A percentile compares a stretch with the other conserved stretches of the same genome.
Evolutionary conservation across 2,113 vertebrate genomes (phyloP).

Genomic region (Rhegmatorhina hoffmannsi): DNA sequence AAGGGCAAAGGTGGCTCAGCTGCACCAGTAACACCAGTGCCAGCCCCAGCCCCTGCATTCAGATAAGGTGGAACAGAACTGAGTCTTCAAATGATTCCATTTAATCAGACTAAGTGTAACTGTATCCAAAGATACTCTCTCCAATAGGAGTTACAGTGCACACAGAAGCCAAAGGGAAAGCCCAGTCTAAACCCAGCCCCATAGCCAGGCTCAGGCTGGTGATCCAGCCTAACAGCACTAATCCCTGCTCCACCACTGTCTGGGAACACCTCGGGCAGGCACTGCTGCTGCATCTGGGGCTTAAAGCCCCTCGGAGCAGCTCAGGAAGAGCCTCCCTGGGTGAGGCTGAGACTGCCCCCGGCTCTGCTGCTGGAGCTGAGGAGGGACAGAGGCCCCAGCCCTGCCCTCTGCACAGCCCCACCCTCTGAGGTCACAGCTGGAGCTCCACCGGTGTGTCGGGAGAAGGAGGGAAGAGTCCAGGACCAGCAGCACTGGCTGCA

Average conservation of each 20-base stretch:
- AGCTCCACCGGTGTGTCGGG: not conserved
- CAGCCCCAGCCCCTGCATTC: not conserved
- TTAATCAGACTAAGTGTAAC: conserved; percentile 46
- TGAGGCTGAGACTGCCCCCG: not conserved
- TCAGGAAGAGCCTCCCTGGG: accelerated
- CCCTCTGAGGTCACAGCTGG: not conserved
- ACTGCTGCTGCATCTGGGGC: not conserved
- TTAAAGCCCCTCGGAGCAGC: not conserved
- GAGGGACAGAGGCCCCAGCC: not conserved
- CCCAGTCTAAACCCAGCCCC: not conserved
- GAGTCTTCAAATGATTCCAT: conserved; percentile 4
- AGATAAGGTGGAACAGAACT: not conserved
- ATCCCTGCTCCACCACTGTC: not conserved
- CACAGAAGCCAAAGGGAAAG: not conserved
- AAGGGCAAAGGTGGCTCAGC: not conserved
- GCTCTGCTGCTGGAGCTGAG: not conserved
- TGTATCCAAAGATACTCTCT: not conserved
- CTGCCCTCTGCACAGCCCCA: not conserved
- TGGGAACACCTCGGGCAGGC: not conserved
- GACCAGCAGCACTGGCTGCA: not conserved
- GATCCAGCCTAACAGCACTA: not conserved
- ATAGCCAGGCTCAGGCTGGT: not conserved
- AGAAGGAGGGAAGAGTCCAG: not conserved
- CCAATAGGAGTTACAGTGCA: conserved; percentile 10
- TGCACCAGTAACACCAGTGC: not conserved